Conservation (phyloP, 2,888 invertebrate species). For the Scaptomyza parva region DNA sequence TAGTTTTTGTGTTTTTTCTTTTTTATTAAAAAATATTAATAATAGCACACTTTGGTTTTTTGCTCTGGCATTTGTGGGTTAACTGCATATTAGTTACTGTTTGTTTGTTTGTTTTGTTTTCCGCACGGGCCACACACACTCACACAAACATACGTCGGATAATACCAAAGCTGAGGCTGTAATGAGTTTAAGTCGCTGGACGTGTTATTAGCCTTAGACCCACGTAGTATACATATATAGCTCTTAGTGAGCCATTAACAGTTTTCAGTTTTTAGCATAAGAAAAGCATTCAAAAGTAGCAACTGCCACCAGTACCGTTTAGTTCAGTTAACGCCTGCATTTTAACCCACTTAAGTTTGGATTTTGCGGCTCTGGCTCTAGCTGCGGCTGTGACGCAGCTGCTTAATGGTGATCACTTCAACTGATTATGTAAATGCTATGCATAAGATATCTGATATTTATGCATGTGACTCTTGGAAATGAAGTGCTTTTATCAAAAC, state of each 20-base stretch:
- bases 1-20: constrained; percentile 28
- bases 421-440: constrained; percentile 57
- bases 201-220: constrained; percentile 56
- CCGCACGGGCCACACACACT: constrained; percentile 64
- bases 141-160: constrained; percentile 51
- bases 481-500: constrained; percentile 47
- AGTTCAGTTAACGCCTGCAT: constrained; percentile 56
- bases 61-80: constrained; percentile 73
- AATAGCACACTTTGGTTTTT: constrained; percentile 66
- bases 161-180: constrained; percentile 21
- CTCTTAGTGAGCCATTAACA: constrained; percentile 57
- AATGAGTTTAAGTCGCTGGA: constrained; percentile 34
- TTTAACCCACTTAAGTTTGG: constrained; percentile 45
- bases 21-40: constrained; percentile 55
- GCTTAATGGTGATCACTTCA: constrained; percentile 29
- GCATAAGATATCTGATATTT: constrained; percentile 31
- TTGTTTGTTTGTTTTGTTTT: constrained; percentile 35
- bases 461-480: constrained; percentile 19
- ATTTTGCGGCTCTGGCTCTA: constrained; percentile 3
- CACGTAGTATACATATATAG: constrained; percentile 11
- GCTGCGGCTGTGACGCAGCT: constrained; percentile 2
- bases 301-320: constrained; percentile 32
- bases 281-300: constrained; percentile 25
- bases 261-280: constrained; percentile 44
- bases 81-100: constrained; percentile 77